A percentile compares a stretch with the other conserved stretches of the same genome.
phyloP scores from a whole-genome alignment of 2,113 vertebrate species.

The Elgaria multicarinata region DNA sequence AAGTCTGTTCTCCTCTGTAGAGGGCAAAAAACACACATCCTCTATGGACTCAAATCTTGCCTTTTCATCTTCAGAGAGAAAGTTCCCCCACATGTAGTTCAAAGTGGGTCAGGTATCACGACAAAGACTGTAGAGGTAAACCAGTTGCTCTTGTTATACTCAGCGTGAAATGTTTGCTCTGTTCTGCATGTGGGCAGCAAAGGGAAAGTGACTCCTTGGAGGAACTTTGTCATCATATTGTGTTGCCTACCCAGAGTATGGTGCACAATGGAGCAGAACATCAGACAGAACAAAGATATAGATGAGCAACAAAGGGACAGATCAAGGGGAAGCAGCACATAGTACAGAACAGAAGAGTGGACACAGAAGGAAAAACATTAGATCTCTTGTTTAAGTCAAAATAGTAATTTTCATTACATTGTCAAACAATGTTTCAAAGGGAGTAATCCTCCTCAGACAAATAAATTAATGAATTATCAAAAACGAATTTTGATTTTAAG shows the following conservation, averaged over 20 bases:
- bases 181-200: conserved; percentile 29
- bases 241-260: conserved; percentile 18
- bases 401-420: background rate
- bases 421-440: background rate
- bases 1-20: background rate
- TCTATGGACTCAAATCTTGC: conserved; percentile 12
- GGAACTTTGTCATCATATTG: conserved; percentile 48
- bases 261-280: conserved; percentile 42
- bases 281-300: conserved; percentile 12
- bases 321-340: conserved; percentile 13
- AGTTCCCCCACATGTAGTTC: background rate
- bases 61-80: background rate
- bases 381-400: conserved; percentile 32
- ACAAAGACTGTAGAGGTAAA: background rate
- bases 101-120: conserved; percentile 23
- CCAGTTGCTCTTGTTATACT: background rate
- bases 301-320: conserved; percentile 39
- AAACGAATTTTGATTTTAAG: background rate
- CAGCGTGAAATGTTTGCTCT: conserved; percentile 11
- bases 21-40: background rate
- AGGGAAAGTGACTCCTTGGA: conserved; percentile 39
- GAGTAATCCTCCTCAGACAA: background rate
- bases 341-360: background rate
- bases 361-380: conserved; percentile 25
- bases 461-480: background rate